Conservation (phyloP, 2,888 invertebrate species). For the Ichneumoninae sp. region DNA sequence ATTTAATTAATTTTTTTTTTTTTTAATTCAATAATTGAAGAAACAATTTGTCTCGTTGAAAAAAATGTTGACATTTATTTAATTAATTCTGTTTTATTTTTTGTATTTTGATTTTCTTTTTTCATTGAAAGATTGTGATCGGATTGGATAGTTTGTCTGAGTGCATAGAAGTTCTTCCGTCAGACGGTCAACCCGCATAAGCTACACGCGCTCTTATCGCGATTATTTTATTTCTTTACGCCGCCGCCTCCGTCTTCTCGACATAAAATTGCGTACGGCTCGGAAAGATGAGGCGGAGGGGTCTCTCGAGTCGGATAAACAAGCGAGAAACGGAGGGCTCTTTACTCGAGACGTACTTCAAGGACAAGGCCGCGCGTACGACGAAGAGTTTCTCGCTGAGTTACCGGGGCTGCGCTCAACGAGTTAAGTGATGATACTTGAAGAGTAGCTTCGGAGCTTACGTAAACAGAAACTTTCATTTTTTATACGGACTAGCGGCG, state of each 20-base stretch:
- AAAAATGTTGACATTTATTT: too few species aligned
- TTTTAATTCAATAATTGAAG: too few species aligned
- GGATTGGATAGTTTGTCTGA: too few species aligned
- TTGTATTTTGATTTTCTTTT: too few species aligned
- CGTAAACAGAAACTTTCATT: background rate
- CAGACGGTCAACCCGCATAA: background rate
- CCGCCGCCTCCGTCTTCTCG: slow-evolving; percentile 2
- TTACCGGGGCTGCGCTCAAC: background rate
- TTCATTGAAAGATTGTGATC: too few species aligned
- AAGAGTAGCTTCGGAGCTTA: background rate
- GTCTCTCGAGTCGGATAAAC: slow-evolving; percentile 4
- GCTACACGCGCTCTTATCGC: background rate
- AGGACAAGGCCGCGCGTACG: slow-evolving; percentile 10
- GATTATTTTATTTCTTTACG: background rate
- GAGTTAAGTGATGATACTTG: slow-evolving; percentile 33
- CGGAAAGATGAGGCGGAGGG: background rate
- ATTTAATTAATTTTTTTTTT: too few species aligned
- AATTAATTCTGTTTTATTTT: too few species aligned
- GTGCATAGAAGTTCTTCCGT: too few species aligned
- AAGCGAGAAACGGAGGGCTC: slow-evolving; percentile 26
- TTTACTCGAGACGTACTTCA: slow-evolving; percentile 35
- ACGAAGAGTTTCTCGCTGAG: slow-evolving; percentile 18
- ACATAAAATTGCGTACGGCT: background rate
- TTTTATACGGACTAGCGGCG: background rate
- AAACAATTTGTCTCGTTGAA: too few species aligned